Evolutionary conservation across 1,140 invertebrate species (phyloP), one percentile per base, ranked within the genome.

Genomic region (Eupeodes corollae): DNA sequence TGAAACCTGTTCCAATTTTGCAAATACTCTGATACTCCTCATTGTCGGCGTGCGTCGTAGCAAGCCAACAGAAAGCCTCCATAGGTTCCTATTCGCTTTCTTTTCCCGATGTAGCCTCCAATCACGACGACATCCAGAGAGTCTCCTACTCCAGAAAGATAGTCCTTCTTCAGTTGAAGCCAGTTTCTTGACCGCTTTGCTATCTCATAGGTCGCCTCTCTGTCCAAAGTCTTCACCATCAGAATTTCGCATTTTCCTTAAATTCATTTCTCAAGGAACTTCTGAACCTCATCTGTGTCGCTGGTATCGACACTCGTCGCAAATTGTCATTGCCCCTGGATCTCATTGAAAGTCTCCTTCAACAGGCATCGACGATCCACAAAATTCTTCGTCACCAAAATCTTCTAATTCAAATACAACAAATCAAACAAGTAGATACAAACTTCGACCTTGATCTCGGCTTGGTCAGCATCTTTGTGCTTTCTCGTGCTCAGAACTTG

Each of bases 351-450:
- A 59, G 88, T 75, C 46, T 84, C 70, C 52, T 75, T 72, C 2
- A 99, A 68, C 33, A 94, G 67, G 38, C 80, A 71, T 12, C 96
- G 72, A 15, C 97, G 73, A 59, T 84, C 78, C 5, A 73, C 65
- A 52, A 98, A 83, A 1, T 92, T 79, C 56, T 86, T 71, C 42
- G 79, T 78, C 0, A 98, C 89, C 1, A 99, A 70, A 1, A 93
- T 72, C 57, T 84, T 73, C 0, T 88, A 94, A 73, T 99, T 99
- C 1, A 98, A 73, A 66, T 91, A 98, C 1, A 99, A 72, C 32
- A 99, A 70, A 76, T 99, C 97, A 73, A 99, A 99, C 59, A 95
- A 89, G 69, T 93, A 99, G 10, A 99, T 82, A 67, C 92, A 97
- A 34, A 99, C 95, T 73, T 94, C 87, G 8, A 99, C 92, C 73